Evolutionary conservation across 2,888 invertebrate genomes (phyloP).

Genomic region (Altica lythri): DNA sequence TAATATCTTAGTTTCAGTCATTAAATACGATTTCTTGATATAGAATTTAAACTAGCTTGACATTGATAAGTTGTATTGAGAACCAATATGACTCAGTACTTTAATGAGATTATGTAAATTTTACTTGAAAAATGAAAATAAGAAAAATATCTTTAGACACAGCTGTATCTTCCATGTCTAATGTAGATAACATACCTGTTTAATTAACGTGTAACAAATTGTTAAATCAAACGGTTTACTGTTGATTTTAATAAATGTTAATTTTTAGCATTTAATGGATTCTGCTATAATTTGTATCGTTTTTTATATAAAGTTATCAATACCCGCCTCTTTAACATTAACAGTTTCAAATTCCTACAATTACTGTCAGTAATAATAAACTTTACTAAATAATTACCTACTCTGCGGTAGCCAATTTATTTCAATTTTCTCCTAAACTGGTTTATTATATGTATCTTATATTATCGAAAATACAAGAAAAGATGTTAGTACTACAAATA

Average conservation of each 20-base stretch:
- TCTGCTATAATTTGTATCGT: neutral
- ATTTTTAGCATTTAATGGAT: too few species aligned
- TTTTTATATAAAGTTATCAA: neutral
- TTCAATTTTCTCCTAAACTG: conserved; percentile 16
- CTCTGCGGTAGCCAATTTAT: conserved; percentile 5
- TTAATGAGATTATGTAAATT: conserved; percentile 4
- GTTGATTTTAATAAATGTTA: too few species aligned
- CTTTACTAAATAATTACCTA: conserved; percentile 9
- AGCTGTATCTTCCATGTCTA: too few species aligned
- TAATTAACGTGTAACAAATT: too few species aligned
- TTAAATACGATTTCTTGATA: conserved; percentile 15
- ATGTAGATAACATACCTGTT: too few species aligned
- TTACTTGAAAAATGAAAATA: too few species aligned
- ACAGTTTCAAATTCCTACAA: conserved; percentile 1
- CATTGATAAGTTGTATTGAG: conserved; percentile 19
- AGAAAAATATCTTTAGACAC: too few species aligned
- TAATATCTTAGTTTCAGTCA: conserved; percentile 12
- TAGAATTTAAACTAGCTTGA: conserved; percentile 16
- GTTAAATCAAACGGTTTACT: too few species aligned
- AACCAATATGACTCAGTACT: conserved; percentile 15
- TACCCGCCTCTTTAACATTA: neutral
- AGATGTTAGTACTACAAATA: too few species aligned
- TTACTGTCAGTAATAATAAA: conserved; percentile 6
- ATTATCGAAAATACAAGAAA: neutral
- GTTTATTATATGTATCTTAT: neutral